phyloP scores from a whole-genome alignment of 2,113 vertebrate species.

The Nyctibius bracteatus region DNA sequence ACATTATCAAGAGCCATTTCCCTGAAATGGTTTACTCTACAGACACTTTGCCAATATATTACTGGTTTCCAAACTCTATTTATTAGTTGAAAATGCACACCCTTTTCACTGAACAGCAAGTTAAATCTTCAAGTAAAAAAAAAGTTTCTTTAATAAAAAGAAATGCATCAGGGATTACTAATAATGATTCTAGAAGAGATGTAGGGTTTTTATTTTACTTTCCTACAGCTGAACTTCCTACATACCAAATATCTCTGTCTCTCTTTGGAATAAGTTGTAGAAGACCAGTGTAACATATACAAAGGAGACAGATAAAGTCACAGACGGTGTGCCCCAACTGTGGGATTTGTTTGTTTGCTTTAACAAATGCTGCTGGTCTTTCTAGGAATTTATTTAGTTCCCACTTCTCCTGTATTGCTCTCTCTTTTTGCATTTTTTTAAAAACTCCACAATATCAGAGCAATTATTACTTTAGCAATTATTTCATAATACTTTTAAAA shows the following conservation, averaged over 20 bases:
- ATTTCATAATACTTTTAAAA: slow-evolving; percentile 27
- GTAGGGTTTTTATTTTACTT: background rate
- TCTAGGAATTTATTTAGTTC: background rate
- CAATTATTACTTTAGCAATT: background rate
- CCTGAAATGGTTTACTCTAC: background rate
- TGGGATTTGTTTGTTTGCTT: background rate
- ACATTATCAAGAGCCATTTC: background rate
- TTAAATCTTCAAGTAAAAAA: background rate
- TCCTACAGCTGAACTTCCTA: background rate
- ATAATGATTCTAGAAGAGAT: background rate
- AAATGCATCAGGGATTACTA: background rate
- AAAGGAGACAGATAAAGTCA: background rate
- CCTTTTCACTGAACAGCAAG: background rate
- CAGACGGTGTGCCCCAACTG: background rate
- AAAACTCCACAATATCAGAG: background rate
- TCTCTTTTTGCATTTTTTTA: background rate
- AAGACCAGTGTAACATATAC: background rate
- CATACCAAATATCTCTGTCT: background rate
- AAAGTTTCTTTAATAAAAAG: background rate
- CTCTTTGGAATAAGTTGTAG: background rate
- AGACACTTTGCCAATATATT: background rate
- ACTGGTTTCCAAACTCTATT: background rate
- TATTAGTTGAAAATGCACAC: background rate
- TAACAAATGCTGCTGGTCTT: background rate
- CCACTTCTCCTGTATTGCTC: background rate